These are phyloP conservation scores for Neosilurus hyrtlii DNA, from an alignment of 2,797 vertebrate genomes.

Conservation along the genomic window DNA sequence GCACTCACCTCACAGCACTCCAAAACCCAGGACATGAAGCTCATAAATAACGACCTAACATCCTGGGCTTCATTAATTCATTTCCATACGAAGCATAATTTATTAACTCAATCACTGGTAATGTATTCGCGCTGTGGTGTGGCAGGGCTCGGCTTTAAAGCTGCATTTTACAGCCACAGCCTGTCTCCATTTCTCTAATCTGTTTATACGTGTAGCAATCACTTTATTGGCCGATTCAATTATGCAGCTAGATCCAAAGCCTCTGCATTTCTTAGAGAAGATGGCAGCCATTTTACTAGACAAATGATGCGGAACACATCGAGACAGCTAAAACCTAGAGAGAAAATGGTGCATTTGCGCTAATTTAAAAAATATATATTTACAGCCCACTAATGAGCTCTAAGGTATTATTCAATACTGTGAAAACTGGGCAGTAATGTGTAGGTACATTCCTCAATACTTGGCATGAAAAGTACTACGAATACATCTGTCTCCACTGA, in stretches of 20 bases:
- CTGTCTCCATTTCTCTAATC: conserved; percentile 67
- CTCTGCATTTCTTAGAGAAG: conserved; percentile 40
- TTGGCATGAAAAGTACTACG: conserved; percentile 41
- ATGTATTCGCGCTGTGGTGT: conserved; percentile 42
- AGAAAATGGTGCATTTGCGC: not conserved
- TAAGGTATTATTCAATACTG: conserved; percentile 24
- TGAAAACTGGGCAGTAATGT: conserved; percentile 37
- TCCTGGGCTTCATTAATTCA: conserved; percentile 42
- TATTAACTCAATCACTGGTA: conserved; percentile 36
- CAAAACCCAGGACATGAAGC: conserved; percentile 25
- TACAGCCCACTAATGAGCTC: conserved; percentile 32
- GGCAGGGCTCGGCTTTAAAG: conserved; percentile 35
- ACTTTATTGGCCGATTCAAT: conserved; percentile 75
- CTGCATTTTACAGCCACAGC: conserved; percentile 30
- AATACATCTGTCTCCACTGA: conserved; percentile 49
- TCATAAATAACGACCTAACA: conserved; percentile 41
- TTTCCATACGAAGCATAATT: conserved; percentile 46
- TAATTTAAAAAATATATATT: conserved; percentile 8
- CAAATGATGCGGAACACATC: conserved; percentile 1
- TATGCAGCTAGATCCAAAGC: conserved; percentile 49
- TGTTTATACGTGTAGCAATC: conserved; percentile 71
- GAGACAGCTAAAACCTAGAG: conserved; percentile 2
- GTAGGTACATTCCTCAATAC: conserved; percentile 34
- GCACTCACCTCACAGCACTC: conserved; percentile 9
- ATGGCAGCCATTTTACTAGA: conserved; percentile 42